A percentile compares a stretch with the other conserved stretches of the same genome.
Conservation (phyloP, 1,140 invertebrate genomes). For the Sminthurinus signatus region DNA sequence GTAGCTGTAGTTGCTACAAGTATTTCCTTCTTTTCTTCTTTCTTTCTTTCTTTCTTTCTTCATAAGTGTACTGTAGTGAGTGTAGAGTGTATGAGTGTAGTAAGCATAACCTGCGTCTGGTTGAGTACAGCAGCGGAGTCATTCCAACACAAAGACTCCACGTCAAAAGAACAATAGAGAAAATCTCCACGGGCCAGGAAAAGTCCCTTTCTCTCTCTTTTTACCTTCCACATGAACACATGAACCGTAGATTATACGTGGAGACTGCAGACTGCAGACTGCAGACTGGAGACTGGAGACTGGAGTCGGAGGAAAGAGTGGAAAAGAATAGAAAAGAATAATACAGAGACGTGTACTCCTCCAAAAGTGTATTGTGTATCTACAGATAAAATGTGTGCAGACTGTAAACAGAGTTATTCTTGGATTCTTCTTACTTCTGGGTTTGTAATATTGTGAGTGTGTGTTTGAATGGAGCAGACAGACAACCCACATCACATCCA, state of each 20-base stretch:
- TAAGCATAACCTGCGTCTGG: too few species aligned
- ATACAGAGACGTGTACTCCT: not conserved
- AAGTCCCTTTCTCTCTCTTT: slow-evolving; percentile 7
- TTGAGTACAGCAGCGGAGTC: slow-evolving; percentile 4
- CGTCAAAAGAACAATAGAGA: slow-evolving; percentile 13
- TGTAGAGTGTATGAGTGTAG: too few species aligned
- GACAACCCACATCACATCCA: not conserved
- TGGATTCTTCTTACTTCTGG: not conserved
- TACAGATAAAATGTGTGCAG: not conserved
- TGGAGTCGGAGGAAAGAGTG: too few species aligned
- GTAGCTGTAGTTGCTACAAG: slow-evolving; percentile 27
- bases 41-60: too few species aligned
- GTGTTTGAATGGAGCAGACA: too few species aligned
- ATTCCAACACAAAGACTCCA: slow-evolving; percentile 14
- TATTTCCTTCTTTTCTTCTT: slow-evolving; percentile 14
- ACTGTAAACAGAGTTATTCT: not conserved
- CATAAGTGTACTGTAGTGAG: too few species aligned
- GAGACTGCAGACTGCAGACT: too few species aligned
- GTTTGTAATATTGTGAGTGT: not conserved
- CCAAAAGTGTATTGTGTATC: not conserved
- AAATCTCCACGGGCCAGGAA: slow-evolving; percentile 15
- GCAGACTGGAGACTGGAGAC: too few species aligned
- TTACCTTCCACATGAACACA: not conserved
- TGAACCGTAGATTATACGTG: not conserved
- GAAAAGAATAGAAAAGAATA: not conserved